Conservation (phyloP, 2,797 vertebrate genomes). For the Alosa sapidissima region DNA sequence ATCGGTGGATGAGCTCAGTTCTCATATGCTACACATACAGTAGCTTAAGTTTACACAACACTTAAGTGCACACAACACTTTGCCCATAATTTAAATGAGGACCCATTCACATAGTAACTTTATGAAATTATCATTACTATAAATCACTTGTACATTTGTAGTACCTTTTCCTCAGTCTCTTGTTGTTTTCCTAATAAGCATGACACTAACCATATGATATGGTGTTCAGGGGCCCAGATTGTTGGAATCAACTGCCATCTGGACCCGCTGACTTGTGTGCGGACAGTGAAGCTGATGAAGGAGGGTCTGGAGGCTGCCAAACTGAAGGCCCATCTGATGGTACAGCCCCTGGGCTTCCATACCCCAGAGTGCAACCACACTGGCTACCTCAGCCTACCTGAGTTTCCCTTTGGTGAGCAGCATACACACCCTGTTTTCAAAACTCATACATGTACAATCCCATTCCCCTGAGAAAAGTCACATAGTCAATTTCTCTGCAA, state of each 20-base stretch:
- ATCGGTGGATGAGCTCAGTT: no score
- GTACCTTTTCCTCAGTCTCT: background rate
- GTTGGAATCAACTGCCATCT: constrained; percentile 87
- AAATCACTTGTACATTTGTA: background rate
- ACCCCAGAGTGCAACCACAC: constrained; percentile 81
- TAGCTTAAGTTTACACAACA: no score
- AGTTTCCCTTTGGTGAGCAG: constrained; percentile 81
- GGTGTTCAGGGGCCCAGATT: constrained; percentile 78
- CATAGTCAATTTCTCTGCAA: no score
- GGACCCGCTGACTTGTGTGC: constrained; percentile 75
- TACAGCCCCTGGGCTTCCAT: constrained; percentile 82
- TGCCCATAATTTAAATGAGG: no score
- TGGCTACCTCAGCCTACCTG: constrained; percentile 81
- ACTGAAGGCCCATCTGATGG: constrained; percentile 83
- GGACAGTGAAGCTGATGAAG: constrained; percentile 91
- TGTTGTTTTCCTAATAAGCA: background rate
- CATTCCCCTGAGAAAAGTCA: background rate
- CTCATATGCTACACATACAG: no score
- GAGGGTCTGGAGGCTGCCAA: constrained; percentile 78
- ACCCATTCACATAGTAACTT: background rate
- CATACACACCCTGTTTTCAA: constrained; percentile 47
- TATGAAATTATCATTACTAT: background rate
- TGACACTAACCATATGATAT: background rate
- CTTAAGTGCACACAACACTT: no score
- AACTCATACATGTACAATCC: no score